These are phyloP conservation scores for Brevimyrus niger DNA, from an alignment of 2,113 vertebrate species.

Conservation along the genomic window DNA sequence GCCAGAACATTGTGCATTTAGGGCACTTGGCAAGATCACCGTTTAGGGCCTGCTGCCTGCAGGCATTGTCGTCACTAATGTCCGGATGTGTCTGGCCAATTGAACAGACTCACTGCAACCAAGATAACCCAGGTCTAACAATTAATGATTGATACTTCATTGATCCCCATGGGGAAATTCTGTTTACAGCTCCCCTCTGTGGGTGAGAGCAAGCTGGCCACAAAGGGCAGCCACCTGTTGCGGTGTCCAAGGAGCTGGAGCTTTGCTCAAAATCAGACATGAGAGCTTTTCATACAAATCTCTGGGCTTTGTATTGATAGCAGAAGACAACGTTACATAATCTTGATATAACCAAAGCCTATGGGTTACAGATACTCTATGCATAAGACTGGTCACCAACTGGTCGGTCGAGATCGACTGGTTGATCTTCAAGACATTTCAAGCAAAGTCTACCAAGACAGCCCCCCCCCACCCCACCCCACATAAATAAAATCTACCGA, in stretches of 20 bases:
- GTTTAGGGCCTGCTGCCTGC: not conserved
- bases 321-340: not conserved
- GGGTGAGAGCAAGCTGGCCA: not conserved
- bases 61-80: not conserved
- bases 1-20: not conserved
- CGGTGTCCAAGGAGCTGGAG: no score
- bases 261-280: not conserved
- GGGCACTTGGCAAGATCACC: not conserved
- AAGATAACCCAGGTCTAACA: not conserved
- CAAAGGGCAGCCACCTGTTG: no score
- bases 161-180: not conserved
- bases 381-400: not conserved
- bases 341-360: not conserved
- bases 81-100: not conserved
- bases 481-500: not conserved
- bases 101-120: not conserved
- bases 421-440: not conserved
- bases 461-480: not conserved
- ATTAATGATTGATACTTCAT: not conserved
- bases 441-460: not conserved
- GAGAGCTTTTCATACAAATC: not conserved
- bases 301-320: not conserved
- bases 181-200: not conserved
- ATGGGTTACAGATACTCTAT: not conserved
- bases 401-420: not conserved